Base-by-base conservation (phyloP, 2,888 invertebrate genomes). In the Hartigia nigra region DNA sequence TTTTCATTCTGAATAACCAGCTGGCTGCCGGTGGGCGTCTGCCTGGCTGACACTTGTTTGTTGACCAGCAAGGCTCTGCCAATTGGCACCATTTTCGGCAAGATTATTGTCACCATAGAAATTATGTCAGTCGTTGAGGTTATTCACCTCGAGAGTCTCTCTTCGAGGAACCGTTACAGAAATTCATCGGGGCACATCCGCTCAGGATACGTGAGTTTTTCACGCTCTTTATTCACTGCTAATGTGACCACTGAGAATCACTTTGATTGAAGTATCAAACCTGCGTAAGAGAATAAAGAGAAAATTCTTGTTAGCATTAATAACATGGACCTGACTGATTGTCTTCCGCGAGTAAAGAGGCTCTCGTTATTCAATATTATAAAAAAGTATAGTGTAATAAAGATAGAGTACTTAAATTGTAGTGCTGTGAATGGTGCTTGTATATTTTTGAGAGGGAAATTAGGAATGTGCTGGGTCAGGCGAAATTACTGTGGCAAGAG, bases 11-110 rank as follows among this genome's bases (percentile, higher is more conserved):
- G 32, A 76, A 76, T 39, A 74, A 74, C 76, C 78, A 79, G 76
- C 78, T 79, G 78, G 78, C 76, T 76, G 72, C 74, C 78, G 78
- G 78, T 76, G 76, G 78, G 76, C 78, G 78, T 74, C 78, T 79
- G 78, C 78, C 76, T 76, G 31, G 31, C 72, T 32, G 78, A 79
- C 78, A 79, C 78, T 79, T 79, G 78, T 79, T 79, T 79, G 69
- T 76, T 79, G 78, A 76, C 76, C 74, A 74, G 14, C 69, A 14
- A 69, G 23, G 36, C 31, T 36, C 34, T 36, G 12, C 12, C 37
- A 36, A 74, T 76, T 74, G 37, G 34, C 76, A 76, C 76, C 72
- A 76, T 76, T 79, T 79, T 74, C 69, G 74, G 76, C 37, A 37
- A 34, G 32, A 34, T 34, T 31, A 34, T 72, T 72, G 23, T 72